A percentile compares a stretch with the other conserved stretches of the same genome.
phyloP scores from a whole-genome alignment of 2,797 vertebrate species.

The Myoxocephalus aenaeus region DNA sequence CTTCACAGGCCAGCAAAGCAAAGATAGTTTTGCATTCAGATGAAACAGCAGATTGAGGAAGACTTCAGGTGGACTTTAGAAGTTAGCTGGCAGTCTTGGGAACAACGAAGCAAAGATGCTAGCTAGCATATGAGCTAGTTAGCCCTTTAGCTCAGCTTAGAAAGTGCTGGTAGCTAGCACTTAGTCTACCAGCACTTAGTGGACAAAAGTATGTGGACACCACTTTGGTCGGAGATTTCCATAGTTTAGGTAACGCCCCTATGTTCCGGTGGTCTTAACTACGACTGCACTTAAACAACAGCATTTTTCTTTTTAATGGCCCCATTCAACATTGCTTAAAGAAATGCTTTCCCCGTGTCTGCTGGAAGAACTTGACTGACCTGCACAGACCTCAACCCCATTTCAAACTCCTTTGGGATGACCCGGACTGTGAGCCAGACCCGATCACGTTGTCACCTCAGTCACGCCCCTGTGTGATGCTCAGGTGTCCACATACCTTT shows the following conservation, averaged over 20 bases:
- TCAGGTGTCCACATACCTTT: no score
- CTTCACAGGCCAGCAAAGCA: no score
- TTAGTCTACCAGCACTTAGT: background rate
- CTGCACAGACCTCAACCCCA: no score
- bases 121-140: background rate
- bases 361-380: no score
- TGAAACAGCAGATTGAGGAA: background rate
- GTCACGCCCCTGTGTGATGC: background rate
- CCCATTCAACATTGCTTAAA: no score
- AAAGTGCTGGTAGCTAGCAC: background rate
- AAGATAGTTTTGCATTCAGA: no score
- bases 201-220: conserved; percentile 13
- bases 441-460: background rate
- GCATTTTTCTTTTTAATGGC: no score
- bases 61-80: background rate
- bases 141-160: background rate
- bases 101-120: background rate
- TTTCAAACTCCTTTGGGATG: no score
- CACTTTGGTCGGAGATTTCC: background rate
- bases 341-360: no score
- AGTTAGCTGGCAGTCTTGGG: background rate
- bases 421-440: background rate
- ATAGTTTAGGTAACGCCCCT: background rate
- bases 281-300: background rate
- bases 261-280: background rate